These are phyloP conservation scores for Bombycilla garrulus DNA, from an alignment of 2,113 vertebrate genomes.

Conservation along the genomic window DNA sequence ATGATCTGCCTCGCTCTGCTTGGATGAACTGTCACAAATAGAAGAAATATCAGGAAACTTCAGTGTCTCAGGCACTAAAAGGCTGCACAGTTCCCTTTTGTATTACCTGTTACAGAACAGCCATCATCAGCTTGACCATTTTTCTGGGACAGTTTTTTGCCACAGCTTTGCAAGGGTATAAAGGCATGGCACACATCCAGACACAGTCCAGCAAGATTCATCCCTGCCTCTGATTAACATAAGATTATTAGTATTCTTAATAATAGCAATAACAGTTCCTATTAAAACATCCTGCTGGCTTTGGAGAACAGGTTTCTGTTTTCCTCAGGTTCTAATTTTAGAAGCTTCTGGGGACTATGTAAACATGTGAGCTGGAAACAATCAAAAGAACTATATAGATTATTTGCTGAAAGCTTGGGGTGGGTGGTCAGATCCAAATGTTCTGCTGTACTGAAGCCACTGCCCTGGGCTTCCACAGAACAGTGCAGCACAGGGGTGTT, in stretches of 20 bases:
- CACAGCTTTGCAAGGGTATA: neutral
- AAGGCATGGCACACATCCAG: neutral
- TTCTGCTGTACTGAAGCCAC: neutral
- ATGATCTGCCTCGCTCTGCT: neutral
- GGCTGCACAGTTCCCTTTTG: neutral
- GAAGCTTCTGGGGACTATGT: neutral
- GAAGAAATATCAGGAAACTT: neutral
- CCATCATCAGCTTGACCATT: neutral
- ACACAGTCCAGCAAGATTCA: neutral
- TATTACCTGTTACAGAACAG: neutral
- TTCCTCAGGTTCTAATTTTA: constrained; percentile 33
- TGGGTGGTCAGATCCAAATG: neutral
- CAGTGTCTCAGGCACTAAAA: neutral
- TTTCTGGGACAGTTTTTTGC: neutral
- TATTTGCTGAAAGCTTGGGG: neutral
- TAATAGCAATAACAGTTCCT: constrained; percentile 23
- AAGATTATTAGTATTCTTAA: neutral
- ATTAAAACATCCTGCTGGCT: neutral
- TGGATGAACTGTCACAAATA: neutral
- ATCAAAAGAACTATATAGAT: neutral
- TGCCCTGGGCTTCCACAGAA: neutral
- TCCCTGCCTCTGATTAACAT: neutral
- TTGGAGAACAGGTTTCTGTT: neutral
- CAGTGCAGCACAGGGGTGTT: neutral
- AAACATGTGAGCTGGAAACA: neutral